Conservation (phyloP, 2,888 invertebrate genomes). For the Scelioninae gen. 2 region DNA sequence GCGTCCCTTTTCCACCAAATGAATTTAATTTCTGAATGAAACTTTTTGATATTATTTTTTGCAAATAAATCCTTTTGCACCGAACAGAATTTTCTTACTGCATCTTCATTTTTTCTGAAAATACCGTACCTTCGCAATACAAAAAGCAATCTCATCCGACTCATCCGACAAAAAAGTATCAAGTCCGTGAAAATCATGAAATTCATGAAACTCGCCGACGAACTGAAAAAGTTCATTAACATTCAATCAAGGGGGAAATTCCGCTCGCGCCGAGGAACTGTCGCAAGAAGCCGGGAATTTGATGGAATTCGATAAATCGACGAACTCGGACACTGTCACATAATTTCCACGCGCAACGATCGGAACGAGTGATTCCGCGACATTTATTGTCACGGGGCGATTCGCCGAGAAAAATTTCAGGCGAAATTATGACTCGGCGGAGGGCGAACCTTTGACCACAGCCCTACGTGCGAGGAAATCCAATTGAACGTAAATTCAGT, state of each 20-base stretch:
- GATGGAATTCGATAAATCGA: slow-evolving; percentile 35
- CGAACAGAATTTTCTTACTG: too few relatives aligned
- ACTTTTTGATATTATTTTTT: too few relatives aligned
- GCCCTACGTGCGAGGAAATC: slow-evolving; percentile 37
- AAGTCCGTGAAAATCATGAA: not conserved
- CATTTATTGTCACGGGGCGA: slow-evolving; percentile 37
- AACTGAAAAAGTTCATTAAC: slow-evolving; percentile 9
- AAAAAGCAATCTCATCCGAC: too few relatives aligned
- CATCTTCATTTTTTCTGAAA: too few relatives aligned
- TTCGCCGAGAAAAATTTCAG: slow-evolving; percentile 37
- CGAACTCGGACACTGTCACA: slow-evolving; percentile 31
- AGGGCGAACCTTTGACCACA: slow-evolving; percentile 43
- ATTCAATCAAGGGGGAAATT: slow-evolving; percentile 10
- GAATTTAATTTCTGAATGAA: too few relatives aligned
- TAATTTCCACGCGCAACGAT: slow-evolving; percentile 40
- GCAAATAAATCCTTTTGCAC: too few relatives aligned
- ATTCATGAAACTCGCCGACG: not conserved
- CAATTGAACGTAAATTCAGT: slow-evolving; percentile 43
- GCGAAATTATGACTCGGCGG: slow-evolving; percentile 37
- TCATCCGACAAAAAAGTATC: not conserved
- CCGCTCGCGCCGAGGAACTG: not conserved
- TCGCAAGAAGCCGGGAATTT: slow-evolving; percentile 21
- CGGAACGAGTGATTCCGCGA: slow-evolving; percentile 36
- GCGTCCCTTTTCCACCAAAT: too few relatives aligned
- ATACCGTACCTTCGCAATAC: too few relatives aligned